Conservation (phyloP, 2,113 vertebrate species). For the Emydocephalus ijimae region DNA sequence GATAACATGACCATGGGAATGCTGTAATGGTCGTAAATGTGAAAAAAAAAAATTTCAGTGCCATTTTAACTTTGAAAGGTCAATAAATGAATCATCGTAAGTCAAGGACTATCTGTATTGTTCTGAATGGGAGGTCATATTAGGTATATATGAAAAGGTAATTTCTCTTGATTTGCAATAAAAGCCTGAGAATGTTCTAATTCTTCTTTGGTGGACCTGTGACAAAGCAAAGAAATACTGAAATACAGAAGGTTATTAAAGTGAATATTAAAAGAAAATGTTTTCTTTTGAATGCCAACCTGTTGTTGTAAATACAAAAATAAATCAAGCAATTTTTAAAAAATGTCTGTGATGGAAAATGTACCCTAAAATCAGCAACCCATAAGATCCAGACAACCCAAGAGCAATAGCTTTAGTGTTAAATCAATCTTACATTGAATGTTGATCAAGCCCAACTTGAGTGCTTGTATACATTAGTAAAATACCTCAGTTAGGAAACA, state of each 20-base stretch:
- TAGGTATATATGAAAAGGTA: background rate
- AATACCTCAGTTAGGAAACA: background rate
- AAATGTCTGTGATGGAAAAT: background rate
- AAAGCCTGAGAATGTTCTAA: background rate
- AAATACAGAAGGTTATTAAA: background rate
- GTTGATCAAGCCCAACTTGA: background rate
- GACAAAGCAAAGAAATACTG: background rate
- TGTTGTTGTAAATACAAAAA: background rate
- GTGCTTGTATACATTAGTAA: background rate
- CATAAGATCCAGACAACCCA: background rate
- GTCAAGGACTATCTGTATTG: background rate
- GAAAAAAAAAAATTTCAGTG: no score
- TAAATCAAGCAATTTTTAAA: background rate
- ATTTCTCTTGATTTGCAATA: slow-evolving; percentile 13
- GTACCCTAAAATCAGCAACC: background rate
- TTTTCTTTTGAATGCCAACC: background rate
- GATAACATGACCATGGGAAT: no score
- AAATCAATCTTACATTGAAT: background rate
- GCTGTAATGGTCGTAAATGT: no score
- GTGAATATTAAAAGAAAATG: background rate
- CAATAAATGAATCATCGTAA: background rate
- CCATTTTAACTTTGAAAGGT: background rate
- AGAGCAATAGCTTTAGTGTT: background rate
- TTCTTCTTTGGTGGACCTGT: background rate
- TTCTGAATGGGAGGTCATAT: background rate